These are phyloP conservation scores for Lanistes nyassanus DNA, from an alignment of 1,140 invertebrate genomes.

Conservation along the genomic window DNA sequence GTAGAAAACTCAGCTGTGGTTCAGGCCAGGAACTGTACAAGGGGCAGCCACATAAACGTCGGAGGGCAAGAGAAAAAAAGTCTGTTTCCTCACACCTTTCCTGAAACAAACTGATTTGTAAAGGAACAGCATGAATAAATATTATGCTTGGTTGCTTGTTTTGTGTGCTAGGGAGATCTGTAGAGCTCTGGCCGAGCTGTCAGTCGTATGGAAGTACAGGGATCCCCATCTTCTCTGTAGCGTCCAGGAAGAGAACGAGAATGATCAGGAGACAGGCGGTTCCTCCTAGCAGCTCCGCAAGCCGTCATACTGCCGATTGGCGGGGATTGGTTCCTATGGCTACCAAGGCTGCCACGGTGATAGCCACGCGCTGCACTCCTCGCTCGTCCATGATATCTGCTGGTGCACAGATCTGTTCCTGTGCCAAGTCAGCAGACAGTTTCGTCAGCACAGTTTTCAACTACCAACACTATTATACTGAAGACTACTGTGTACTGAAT, in stretches of 20 bases:
- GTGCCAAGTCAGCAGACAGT: not conserved
- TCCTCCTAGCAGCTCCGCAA: constrained; percentile 46
- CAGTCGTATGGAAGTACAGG: constrained; percentile 39
- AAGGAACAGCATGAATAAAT: too few relatives aligned
- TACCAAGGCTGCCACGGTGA: constrained; percentile 52
- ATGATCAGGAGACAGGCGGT: constrained; percentile 42
- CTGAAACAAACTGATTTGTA: too few relatives aligned
- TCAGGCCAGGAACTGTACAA: too few relatives aligned
- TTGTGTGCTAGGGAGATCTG: too few relatives aligned
- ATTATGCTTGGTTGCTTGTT: too few relatives aligned
- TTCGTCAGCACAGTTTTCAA: not conserved
- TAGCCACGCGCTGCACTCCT: constrained; percentile 47
- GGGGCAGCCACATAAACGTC: too few relatives aligned
- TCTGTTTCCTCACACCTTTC: too few relatives aligned
- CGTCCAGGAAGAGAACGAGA: constrained; percentile 39
- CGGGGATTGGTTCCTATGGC: constrained; percentile 49
- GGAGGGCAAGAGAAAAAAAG: too few relatives aligned
- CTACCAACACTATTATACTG: constrained; percentile 13
- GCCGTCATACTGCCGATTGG: constrained; percentile 51
- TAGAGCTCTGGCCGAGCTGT: not conserved
- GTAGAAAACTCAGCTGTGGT: too few relatives aligned
- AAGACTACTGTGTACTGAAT: not conserved
- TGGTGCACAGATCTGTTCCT: constrained; percentile 54
- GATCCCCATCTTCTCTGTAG: constrained; percentile 42
- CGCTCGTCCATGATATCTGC: constrained; percentile 56